Evolutionary conservation across 1,140 invertebrate species (phyloP).

Genomic region (Magallana ariakensis): DNA sequence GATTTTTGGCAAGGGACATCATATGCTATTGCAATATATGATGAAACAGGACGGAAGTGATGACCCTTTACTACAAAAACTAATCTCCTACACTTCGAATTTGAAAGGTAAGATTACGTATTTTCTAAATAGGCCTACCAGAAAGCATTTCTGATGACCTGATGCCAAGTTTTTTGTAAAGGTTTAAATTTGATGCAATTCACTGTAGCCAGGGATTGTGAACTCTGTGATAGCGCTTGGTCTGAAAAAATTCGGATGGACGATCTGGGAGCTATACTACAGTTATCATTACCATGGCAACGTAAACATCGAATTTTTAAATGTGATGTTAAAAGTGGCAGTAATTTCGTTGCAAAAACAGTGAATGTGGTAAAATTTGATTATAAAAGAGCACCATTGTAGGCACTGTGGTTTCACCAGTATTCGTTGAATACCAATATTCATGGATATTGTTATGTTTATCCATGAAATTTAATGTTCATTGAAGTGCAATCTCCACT

Average conservation of each 20-base stretch:
- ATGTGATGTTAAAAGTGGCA: too few relatives aligned
- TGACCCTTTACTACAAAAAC: constrained; percentile 5
- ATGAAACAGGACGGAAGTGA: constrained; percentile 1
- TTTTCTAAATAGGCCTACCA: background rate
- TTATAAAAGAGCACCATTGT: too few relatives aligned
- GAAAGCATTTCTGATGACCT: background rate
- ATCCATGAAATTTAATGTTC: too few relatives aligned
- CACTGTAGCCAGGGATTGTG: background rate
- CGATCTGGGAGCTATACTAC: background rate
- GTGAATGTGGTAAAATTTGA: too few relatives aligned
- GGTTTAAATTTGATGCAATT: background rate
- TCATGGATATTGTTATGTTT: too few relatives aligned
- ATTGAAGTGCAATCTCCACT: too few relatives aligned
- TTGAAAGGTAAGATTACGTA: constrained; percentile 6
- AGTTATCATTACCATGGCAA: too few relatives aligned
- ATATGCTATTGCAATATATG: constrained; percentile 2
- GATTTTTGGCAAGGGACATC: constrained; percentile 4
- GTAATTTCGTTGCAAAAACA: too few relatives aligned
- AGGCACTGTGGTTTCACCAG: too few relatives aligned
- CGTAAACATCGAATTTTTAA: too few relatives aligned
- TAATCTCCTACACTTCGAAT: constrained; percentile 5
- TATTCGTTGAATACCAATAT: too few relatives aligned
- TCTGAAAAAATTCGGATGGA: too few relatives aligned
- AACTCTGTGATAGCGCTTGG: background rate
- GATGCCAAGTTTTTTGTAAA: background rate